Evolutionary conservation across 2,888 invertebrate species (phyloP).

Genomic region (Arctia plantaginis): DNA sequence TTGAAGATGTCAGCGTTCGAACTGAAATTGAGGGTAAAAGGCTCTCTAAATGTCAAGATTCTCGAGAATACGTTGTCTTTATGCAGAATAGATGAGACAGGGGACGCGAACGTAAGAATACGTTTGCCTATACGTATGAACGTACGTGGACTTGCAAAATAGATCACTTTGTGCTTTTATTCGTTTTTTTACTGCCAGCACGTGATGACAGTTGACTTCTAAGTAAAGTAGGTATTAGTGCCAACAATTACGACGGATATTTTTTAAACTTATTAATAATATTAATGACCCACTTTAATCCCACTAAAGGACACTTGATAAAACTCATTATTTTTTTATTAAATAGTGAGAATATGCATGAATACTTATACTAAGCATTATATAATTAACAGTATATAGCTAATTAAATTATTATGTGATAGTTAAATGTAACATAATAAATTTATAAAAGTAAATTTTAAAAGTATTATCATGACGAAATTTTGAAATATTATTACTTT

Average conservation of each 20-base stretch:
- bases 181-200: constrained; percentile 4
- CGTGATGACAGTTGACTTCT: constrained; percentile 9
- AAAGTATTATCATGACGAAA: background rate
- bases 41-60: constrained; percentile 54
- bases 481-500: background rate
- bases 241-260: background rate
- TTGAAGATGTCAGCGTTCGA: constrained; percentile 60
- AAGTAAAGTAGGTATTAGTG: background rate
- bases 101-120: constrained; percentile 15
- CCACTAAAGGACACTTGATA: background rate
- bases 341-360: background rate
- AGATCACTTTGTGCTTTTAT: constrained; percentile 14
- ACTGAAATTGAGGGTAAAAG: constrained; percentile 68
- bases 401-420: background rate
- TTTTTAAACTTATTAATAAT: background rate
- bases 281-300: background rate
- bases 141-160: constrained; percentile 13
- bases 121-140: constrained; percentile 4
- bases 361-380: background rate
- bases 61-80: constrained; percentile 49
- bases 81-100: constrained; percentile 42
- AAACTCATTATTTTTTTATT: background rate
- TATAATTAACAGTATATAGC: background rate
- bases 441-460: background rate
- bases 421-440: background rate